Base-by-base conservation (phyloP, 2,888 invertebrate species). In the Tenthredo amoena region DNA sequence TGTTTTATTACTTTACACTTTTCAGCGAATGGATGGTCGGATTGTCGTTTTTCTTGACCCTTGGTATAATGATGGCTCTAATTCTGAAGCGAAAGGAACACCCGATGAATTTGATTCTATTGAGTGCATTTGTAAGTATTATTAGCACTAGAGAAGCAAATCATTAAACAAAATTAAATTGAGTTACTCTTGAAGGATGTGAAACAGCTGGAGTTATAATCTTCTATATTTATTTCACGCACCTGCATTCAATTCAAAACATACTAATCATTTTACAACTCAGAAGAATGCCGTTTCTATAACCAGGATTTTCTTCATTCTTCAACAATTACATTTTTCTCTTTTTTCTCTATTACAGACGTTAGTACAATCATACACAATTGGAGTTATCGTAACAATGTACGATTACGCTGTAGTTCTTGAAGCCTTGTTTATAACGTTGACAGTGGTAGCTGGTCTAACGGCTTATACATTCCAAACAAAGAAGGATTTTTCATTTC, bases 391-490 rank as follows among this genome's bases (percentile, higher is more conserved):
- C 21, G 97, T 97, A 9, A 96, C 97, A 0, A 96, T 96, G 93
- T 98, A 96, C 94, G 96, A 97, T 88, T 96, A 96, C 40, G 94
- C 94, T 15, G 94, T 97, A 65, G 98, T 98, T 4, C 93, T 98
- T 31, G 96, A 98, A 94, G 98, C 98, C 0, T 94, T 98, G 50
- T 93, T 96, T 0, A 94, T 98, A 86, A 98, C 98, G 0, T 94
- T 97, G 86, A 95, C 96, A 1, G 96, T 98, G 9, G 96, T 97
- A 21, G 94, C 95, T 87, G 96, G 96, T 0, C 95, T 98, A 84
- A 98, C 98, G 0, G 92, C 96, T n/a, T 98, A 96, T 94, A 98
- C 98, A 0, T 96, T 98, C 89, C 98, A 98, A 94, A 96, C 97
- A 18, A 98, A 97, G 91, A 95, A 95, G 82, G 98, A 98, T 94